Evolutionary conservation across 2,113 vertebrate species (phyloP).

Genomic region (Phyllostomus discolor): DNA sequence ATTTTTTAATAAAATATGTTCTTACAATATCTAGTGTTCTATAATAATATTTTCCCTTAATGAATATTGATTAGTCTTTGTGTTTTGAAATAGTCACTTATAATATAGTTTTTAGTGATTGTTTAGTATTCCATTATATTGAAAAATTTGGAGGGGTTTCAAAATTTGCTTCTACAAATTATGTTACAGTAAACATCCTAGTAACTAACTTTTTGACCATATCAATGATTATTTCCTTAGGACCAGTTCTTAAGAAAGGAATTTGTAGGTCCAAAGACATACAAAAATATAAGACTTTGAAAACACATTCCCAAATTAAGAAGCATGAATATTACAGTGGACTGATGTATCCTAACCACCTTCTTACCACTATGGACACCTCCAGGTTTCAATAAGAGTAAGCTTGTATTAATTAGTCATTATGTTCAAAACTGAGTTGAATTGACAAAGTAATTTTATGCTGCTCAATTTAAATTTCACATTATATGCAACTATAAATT

Average conservation of each 20-base stretch:
- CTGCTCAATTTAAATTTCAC: not conserved
- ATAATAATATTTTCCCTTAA: not conserved
- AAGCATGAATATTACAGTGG: not conserved
- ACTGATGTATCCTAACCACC: not conserved
- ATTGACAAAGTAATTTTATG: not conserved
- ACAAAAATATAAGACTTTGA: not conserved
- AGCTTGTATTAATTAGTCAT: not conserved
- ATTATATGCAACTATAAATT: not conserved
- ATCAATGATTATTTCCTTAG: not conserved
- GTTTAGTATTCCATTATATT: not conserved
- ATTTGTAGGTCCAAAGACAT: not conserved
- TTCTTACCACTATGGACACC: not conserved
- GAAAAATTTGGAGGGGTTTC: not conserved
- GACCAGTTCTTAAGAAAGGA: not conserved
- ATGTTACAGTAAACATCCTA: not conserved
- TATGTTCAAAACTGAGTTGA: not conserved
- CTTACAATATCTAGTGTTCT: not conserved
- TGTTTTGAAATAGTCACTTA: not conserved
- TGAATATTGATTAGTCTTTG: not conserved
- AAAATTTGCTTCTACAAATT: not conserved
- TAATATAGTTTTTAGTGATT: not conserved
- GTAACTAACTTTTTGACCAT: not conserved
- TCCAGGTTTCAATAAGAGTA: not conserved
- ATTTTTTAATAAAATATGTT: constrained; percentile 6
- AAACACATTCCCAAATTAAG: not conserved